Evolutionary conservation across 53 echinoderm and acorn worm genomes (phyloP), one percentile per base, ranked within the genome.

Genomic region (Zoroaster sp.): DNA sequence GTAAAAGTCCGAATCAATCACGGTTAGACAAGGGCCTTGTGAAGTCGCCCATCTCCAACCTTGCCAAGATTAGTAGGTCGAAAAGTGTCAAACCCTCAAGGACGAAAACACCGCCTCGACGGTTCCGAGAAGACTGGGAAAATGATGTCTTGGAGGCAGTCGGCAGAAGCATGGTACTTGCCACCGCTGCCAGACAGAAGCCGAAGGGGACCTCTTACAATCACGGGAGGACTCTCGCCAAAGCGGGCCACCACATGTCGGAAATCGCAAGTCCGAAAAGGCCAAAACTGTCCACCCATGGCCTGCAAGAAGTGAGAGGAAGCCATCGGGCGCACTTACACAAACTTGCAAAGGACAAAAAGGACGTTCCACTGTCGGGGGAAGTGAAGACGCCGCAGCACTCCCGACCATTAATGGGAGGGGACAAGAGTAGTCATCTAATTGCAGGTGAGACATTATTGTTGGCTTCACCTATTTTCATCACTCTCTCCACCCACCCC

Each of bases 391-490:
- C 85, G 12, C 85, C 85, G 10, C 71, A 70, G 71, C 85, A 85
- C 21, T 71, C 85, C 10, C 70, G 85, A 37, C 66, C 32, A 59
- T 0, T 35, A 11, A 28, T 59, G 43, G 87, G 75, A 35, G 71
- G 70, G 41, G 91, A 87, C 7, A 91, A 70, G 39, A 74, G 66
- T 15, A 67, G 88, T 17, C 53, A 88, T 32, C 75, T 74, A 0
- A 88, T 88, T 79, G 83, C 92, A 65, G 88, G 92, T 92, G 18
- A 85, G 70, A 37, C 28, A 25, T n/a, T n/a, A n/a, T n/a, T n/a
- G n/a, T n/a, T n/a, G n/a, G n/a, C n/a, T n/a, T n/a, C n/a, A n/a
- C n/a, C n/a, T n/a, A n/a, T n/a, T n/a, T n/a, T n/a, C n/a, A n/a
- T n/a, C n/a, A n/a, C n/a, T n/a, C n/a, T n/a, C n/a, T n/a, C n/a